Percentiles rank a stretch among this genome's conserved stretches.
These are phyloP conservation scores for Synanthedon andrenaeformis DNA, from an alignment of 2,888 invertebrate genomes.

Conservation along the genomic window DNA sequence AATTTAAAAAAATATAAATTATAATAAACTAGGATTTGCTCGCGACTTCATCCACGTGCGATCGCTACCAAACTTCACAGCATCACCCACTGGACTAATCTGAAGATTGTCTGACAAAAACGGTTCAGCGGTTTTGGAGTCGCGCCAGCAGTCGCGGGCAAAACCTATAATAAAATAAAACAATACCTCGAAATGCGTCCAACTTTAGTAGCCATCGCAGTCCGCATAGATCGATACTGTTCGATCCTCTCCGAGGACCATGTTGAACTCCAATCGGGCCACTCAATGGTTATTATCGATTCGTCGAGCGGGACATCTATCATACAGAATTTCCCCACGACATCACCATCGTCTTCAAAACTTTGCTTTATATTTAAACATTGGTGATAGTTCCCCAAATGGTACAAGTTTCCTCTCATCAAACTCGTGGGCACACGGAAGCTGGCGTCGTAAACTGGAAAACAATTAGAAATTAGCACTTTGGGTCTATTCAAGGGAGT, in stretches of 20 bases:
- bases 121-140: too few relatives aligned
- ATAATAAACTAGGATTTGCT: too few relatives aligned
- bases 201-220: neutral
- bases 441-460: constrained; percentile 8
- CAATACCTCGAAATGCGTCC: neutral
- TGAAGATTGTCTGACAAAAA: too few relatives aligned
- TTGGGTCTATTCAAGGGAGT: too few relatives aligned
- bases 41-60: too few relatives aligned
- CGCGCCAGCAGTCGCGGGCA: too few relatives aligned
- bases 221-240: neutral
- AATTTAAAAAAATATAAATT: too few relatives aligned
- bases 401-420: constrained; percentile 2
- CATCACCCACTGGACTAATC: too few relatives aligned
- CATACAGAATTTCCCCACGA: constrained; percentile 8
- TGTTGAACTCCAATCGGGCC: neutral
- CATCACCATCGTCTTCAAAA: constrained; percentile 1
- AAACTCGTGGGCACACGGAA: constrained; percentile 7
- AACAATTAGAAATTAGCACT: neutral
- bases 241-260: neutral
- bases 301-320: neutral
- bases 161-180: too few relatives aligned
- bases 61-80: too few relatives aligned
- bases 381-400: constrained; percentile 8
- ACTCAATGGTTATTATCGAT: neutral
- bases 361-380: constrained; percentile 6